Evolutionary conservation across 2,888 invertebrate species (phyloP), one percentile per base, ranked within the genome.

Genomic region (Lasioglossum vierecki): DNA sequence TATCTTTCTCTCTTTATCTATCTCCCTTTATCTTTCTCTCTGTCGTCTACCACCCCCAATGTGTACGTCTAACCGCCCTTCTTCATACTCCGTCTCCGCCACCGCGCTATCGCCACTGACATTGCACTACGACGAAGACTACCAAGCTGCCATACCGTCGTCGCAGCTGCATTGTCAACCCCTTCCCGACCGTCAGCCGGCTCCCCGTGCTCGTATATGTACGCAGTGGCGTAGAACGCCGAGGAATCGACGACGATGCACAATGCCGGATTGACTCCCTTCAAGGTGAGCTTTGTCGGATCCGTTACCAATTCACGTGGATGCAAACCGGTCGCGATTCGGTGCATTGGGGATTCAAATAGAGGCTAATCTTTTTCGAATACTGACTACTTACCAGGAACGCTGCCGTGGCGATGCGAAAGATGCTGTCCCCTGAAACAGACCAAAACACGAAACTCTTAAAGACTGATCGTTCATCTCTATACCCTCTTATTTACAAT

Each of bases 321-420:
- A 63, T 63, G 8, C 30, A 63, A 30, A 63, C 15, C 63, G 26
- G 18, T 63, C 6, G 30, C 30, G 63, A 63, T 63, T 30, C 63
- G 15, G 30, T 18, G 63, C 15, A 63, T 30, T 18, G 30, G 30
- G 30, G 63, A 18, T 18, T 30, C 30, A 26, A 15, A 63, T 30
- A 26, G 5, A 3, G 76, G 44, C n/a, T 78, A 70, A 66, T n/a
- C 9, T 63, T 53, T 68, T 2, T 57, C 6, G 35, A 26, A 3
- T 4, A 44, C 68, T n/a, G 46, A 26, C 30, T 84, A 95, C 95
- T 95, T 91, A 95, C 95, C 91, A 86, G 94, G 89, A 93, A 93
- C 92, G 93, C 92, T 91, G 93, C 91, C 92, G 94, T 93, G 93
- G 92, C 91, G 93, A 93, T 94, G 92, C 91, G 90, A 91, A 93